Evolutionary conservation across 2,888 invertebrate genomes (phyloP).

Genomic region (Dasysyrphus tricinctus): DNA sequence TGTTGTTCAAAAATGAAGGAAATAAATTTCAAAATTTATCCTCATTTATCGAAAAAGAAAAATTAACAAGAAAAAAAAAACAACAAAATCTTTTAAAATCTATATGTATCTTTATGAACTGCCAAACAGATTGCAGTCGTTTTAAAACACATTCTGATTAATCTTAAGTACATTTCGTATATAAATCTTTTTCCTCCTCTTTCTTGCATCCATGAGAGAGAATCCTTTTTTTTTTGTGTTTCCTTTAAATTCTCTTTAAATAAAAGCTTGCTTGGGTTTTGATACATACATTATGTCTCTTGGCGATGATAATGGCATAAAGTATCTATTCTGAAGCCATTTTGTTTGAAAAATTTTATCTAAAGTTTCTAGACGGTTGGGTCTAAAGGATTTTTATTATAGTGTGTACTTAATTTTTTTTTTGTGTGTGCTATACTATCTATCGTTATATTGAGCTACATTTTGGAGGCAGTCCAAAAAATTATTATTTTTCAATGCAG

Average conservation of each 20-base stretch:
- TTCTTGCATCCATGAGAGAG: slow-evolving; percentile 15
- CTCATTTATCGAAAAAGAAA: slow-evolving; percentile 37
- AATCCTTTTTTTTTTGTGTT: not conserved
- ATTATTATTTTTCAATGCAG: slow-evolving; percentile 52
- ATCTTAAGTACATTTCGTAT: slow-evolving; percentile 29
- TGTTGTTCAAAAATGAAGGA: slow-evolving; percentile 54
- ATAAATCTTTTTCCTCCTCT: slow-evolving; percentile 14
- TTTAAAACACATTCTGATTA: slow-evolving; percentile 53
- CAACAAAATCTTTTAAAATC: slow-evolving; percentile 46
- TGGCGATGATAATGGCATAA: slow-evolving; percentile 7
- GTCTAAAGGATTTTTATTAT: slow-evolving; percentile 31
- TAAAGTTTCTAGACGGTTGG: slow-evolving; percentile 71
- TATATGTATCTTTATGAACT: slow-evolving; percentile 52
- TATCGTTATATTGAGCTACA: slow-evolving; percentile 43
- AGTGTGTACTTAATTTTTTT: not conserved
- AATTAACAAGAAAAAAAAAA: not conserved
- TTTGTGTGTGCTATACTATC: not conserved
- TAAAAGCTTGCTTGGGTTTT: slow-evolving; percentile 12
- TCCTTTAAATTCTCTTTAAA: slow-evolving; percentile 8
- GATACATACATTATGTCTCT: slow-evolving; percentile 6
- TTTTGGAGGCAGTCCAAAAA: slow-evolving; percentile 63
- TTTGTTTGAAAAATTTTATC: slow-evolving; percentile 59
- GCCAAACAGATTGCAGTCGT: slow-evolving; percentile 66
- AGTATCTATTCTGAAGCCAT: slow-evolving; percentile 36
- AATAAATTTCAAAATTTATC: slow-evolving; percentile 63